Evolutionary conservation across 2,113 vertebrate species (phyloP), one percentile per base, ranked within the genome.

Genomic region (Plecotus auritus): DNA sequence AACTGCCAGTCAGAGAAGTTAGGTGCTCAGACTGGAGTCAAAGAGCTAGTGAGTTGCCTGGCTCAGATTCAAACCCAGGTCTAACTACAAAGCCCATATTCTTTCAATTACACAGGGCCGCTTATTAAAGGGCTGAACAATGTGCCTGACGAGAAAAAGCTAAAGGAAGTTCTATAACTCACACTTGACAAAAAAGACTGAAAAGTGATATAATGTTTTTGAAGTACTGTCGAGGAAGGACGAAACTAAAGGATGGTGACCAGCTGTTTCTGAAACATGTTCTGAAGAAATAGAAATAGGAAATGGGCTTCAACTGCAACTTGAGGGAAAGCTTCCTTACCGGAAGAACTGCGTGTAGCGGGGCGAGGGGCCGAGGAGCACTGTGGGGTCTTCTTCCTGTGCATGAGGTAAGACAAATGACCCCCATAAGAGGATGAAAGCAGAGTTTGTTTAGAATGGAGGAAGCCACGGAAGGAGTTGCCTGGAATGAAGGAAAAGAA

Each of bases 221-320:
- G 88, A 97, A 97, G 96, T 93, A 51, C 74, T 70, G 35, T 95
- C 85, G 85, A 94, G 88, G 85, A 95, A 93, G 85, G 88, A 95
- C 69, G 84, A 85, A 92, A 77, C 77, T 96, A 80, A 93, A 95
- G 88, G 93, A 96, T 95, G 95, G 96, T 66, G 91, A 88, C 95
- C 97, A 97, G 97, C 97, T 97, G 93, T 90, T 90, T 85, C 61
- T n/a, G 80, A 96, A 97, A 95, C 70, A 76, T 61, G 66, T 86
- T 93, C 86, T 85, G 66, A 96, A 95, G 92, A 95, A 91, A 73
- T 45, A 94, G 59, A 92, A 80, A 88, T 87, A 95, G 95, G 77
- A 95, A 97, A 96, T 23, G 35, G 93, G 85, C 64, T 92, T 97
- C 82, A 47, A 91, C 17, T 42, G 85, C 74, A 54, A 85, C 72